Evolutionary conservation across 2,113 vertebrate species (phyloP).

Genomic region (Gobiocypris rarus): DNA sequence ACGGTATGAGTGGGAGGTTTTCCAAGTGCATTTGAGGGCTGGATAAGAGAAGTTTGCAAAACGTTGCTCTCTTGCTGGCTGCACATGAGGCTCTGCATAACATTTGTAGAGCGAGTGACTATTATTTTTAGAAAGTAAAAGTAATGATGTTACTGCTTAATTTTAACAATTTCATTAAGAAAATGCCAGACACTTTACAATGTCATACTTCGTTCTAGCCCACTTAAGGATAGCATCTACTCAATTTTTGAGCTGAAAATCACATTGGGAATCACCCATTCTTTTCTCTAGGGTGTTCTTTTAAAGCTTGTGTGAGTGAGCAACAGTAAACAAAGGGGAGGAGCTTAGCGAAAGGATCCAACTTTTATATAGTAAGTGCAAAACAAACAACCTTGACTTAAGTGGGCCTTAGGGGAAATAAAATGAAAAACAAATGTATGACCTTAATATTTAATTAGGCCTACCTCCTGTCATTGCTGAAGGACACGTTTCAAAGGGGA

Average conservation of each 20-base stretch:
- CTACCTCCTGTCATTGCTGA: not conserved
- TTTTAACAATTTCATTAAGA: not conserved
- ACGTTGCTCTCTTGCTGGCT: not conserved
- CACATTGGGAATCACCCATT: not conserved
- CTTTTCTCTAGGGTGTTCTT: not conserved
- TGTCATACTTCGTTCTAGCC: slow-evolving; percentile 2
- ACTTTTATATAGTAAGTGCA: not conserved
- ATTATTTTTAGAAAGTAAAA: not conserved
- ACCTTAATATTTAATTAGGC: slow-evolving; percentile 24
- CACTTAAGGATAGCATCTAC: slow-evolving; percentile 9
- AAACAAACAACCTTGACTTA: slow-evolving; percentile 23
- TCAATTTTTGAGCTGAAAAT: not conserved
- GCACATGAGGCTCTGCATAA: not conserved
- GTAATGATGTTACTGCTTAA: not conserved
- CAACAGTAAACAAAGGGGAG: not conserved
- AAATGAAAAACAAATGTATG: slow-evolving; percentile 1
- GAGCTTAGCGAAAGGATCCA: too few species aligned
- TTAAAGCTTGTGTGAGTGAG: not conserved
- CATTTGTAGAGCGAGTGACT: not conserved
- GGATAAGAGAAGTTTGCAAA: not conserved
- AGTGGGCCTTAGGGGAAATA: not conserved
- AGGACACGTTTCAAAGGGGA: slow-evolving; percentile 1
- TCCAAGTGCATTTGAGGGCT: not conserved
- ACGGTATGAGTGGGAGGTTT: not conserved
- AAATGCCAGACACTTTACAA: not conserved